Evolutionary conservation across 2,888 invertebrate genomes (phyloP).

Genomic region (Allolobophora icterica): DNA sequence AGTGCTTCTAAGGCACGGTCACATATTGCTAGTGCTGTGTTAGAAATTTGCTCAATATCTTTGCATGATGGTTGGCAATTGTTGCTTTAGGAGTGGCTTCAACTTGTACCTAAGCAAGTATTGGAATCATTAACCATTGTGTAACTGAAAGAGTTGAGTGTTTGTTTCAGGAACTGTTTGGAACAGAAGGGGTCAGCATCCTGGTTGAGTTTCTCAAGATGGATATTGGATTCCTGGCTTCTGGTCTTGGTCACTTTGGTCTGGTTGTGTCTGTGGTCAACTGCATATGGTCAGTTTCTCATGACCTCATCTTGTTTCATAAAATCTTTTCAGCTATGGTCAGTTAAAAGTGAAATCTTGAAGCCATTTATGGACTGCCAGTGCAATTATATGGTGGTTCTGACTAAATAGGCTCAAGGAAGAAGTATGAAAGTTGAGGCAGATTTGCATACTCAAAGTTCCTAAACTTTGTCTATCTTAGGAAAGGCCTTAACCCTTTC

Average conservation of each 20-base stretch:
- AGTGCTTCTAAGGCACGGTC: too few species aligned
- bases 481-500: not conserved
- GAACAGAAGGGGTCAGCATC: constrained; percentile 61
- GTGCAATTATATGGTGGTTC: too few species aligned
- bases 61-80: too few species aligned
- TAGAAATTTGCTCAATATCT: too few species aligned
- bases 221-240: constrained; percentile 57
- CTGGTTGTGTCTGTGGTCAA: constrained; percentile 63
- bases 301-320: not conserved
- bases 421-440: not conserved
- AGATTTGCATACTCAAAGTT: not conserved
- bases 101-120: not conserved
- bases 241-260: constrained; percentile 64
- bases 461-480: not conserved
- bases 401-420: not conserved
- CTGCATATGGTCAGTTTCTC: constrained; percentile 59
- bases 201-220: constrained; percentile 59
- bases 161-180: constrained; percentile 61
- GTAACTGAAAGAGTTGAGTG: not conserved
- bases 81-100: too few species aligned
- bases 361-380: not conserved
- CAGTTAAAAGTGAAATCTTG: not conserved
- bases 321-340: not conserved
- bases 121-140: not conserved
- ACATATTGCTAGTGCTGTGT: too few species aligned